Evolutionary conservation across 2,797 vertebrate species (phyloP), one percentile per base, ranked within the genome.

Genomic region (Urocyon cinereoargenteus): DNA sequence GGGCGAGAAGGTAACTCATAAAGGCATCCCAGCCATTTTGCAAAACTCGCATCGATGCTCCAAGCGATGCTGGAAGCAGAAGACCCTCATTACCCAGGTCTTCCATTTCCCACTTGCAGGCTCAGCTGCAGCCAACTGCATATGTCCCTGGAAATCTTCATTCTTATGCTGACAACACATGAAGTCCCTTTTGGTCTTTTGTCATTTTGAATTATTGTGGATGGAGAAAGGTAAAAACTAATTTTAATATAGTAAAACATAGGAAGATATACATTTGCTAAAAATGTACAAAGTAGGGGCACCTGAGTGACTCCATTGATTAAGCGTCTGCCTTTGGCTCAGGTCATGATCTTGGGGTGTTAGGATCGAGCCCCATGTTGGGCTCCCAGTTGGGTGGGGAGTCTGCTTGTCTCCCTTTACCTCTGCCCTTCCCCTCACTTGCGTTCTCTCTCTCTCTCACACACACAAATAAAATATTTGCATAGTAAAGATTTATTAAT

Each of bases 61-160:
- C 21, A 45, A 21, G n/a, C 2, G 7, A 2, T n/a, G 2, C 26
- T 77, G 24, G 36, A 77, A 13, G 12, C 31, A 87, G 57, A 79
- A 53, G 24, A 34, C 0, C 14, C 15, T 70, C 3, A 21, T 34
- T 68, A 72, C 18, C 66, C 12, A 62, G 11, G 15, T 21, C 49
- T 85, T 85, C 49, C 6, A 24, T 15, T 82, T 64, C 7, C 40
- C 8, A 51, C 0, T 10, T n/a, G 6, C 5, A 86, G 31, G 1
- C 24, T 83, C 51, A n/a, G 6, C 1, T 40, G 1, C 1, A 28
- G 18, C 12, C 18, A 85, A 36, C 1, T 45, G 21, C 5, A 7
- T 3, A 3, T 4, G 4, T 2, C 1, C 13, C 7, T 5, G 10
- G n/a, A 89, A 40, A 3, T 14, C 16, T 6, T 57, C 11, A 4